Base-by-base conservation (phyloP, 2,888 invertebrate genomes). In the Venustoraphidia nigricollis region DNA sequence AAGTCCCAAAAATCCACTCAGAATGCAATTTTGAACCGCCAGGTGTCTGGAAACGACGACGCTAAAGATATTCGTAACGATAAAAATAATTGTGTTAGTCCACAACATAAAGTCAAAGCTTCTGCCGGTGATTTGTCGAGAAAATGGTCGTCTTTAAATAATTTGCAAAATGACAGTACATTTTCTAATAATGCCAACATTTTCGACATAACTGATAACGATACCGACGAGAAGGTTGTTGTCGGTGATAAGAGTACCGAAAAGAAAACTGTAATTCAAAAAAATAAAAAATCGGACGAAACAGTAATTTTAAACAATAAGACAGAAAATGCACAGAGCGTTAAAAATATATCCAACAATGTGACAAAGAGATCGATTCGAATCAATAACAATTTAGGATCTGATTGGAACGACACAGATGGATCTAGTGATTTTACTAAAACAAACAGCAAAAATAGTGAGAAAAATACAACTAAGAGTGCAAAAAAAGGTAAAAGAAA, bases 61-160 rank as follows among this genome's bases (percentile, higher is more conserved):
- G 67, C 34, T 3, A 66, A 63, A 54, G 64, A 66, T 47, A 53
- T 62, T 34, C 53, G 56, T 9, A 44, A 46, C 8, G 61, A 62
- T 34, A 61, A 60, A 50, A 56, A 53, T 11, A 49, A 36, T 34
- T 47, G 14, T 10, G 38, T 13, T 3, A 45, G 36, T 13, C 45
- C 45, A 2, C 37, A 14, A 9, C 38, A 42, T 4, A 65, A 62
- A 50, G 58, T 61, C 10, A 62, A 62, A 50, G 53, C 57, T 43
- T 58, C 62, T 6, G 63, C 65, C 36, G 67, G 65, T 53, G 46
- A 62, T 53, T 63, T 71, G 53, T 59, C 71, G 36, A 61, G 75
- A 36, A 77, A 75, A 61, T 79, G 78, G 78, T 75, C 76, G 34
- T 77, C 77, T 10, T 61, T 78, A 27, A 77, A 77, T 56, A 69